Percentiles rank a stretch among this genome's conserved stretches.
These are phyloP conservation scores for Huso huso DNA, from an alignment of 2,797 vertebrate genomes.

Conservation along the genomic window DNA sequence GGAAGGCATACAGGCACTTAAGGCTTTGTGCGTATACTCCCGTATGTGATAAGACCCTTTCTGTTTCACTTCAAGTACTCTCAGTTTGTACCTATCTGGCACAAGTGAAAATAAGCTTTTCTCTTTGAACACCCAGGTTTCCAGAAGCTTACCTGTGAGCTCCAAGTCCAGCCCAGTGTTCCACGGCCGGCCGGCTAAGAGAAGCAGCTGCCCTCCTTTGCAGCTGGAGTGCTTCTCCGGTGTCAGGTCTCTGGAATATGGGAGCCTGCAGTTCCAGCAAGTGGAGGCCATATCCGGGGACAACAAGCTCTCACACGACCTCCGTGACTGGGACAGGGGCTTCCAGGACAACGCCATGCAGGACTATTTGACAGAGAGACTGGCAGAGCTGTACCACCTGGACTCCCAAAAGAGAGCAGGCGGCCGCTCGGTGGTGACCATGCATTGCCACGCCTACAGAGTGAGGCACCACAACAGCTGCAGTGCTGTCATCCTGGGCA, in stretches of 20 bases:
- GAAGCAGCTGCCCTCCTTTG: slow-evolving; percentile 8
- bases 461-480: slow-evolving; percentile 25
- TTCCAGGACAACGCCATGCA: slow-evolving; percentile 36
- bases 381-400: slow-evolving; percentile 27
- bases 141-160: not conserved
- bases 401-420: not conserved
- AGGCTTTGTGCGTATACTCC: too few relatives aligned
- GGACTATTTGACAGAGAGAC: slow-evolving; percentile 32
- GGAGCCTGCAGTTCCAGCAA: slow-evolving; percentile 5
- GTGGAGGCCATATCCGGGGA: not conserved
- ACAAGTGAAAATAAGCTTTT: too few relatives aligned
- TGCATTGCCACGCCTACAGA: not conserved
- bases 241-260: not conserved
- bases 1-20: too few relatives aligned
- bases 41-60: too few relatives aligned
- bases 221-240: not conserved
- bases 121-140: slow-evolving; percentile 2
- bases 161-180: slow-evolving; percentile 1
- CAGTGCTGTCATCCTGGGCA: fast-evolving
- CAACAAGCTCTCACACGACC: not conserved
- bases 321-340: not conserved
- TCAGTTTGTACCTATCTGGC: too few relatives aligned
- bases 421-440: slow-evolving; percentile 2
- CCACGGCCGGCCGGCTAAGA: slow-evolving; percentile 15
- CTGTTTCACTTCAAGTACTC: too few relatives aligned